Evolutionary conservation across 2,113 vertebrate genomes (phyloP).

Genomic region (Trachemys scripta): DNA sequence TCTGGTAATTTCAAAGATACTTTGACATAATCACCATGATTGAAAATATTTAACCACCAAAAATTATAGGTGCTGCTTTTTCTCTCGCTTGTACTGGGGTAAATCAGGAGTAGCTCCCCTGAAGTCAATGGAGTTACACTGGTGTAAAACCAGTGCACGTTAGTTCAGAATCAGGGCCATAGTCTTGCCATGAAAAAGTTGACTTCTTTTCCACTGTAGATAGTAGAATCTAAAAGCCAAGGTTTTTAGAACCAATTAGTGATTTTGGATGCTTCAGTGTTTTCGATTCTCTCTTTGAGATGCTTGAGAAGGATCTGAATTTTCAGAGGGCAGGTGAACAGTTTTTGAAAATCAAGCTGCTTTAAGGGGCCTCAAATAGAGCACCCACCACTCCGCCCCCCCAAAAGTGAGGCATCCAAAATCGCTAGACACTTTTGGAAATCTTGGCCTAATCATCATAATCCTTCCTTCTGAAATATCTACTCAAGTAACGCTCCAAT

Average conservation of each 20-base stretch:
- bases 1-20: conserved; percentile 70
- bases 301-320: neutral
- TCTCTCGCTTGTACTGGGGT: conserved; percentile 29
- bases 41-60: conserved; percentile 68
- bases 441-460: neutral
- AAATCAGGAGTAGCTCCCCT: conserved; percentile 30
- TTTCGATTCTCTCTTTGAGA: neutral
- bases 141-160: neutral
- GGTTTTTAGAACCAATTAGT: neutral
- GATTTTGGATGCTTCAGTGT: conserved; percentile 27
- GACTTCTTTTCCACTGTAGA: conserved; percentile 15
- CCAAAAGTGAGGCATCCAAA: conserved; percentile 51
- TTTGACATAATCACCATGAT: conserved; percentile 64
- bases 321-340: conserved; percentile 27
- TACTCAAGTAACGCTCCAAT: neutral
- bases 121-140: neutral
- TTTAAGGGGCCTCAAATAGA: neutral
- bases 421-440: conserved; percentile 26
- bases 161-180: conserved; percentile 47
- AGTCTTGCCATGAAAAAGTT: conserved; percentile 51
- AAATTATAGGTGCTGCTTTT: conserved; percentile 62
- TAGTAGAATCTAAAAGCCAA: conserved; percentile 26
- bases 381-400: neutral
- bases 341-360: neutral
- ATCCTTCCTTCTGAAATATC: neutral